Base-by-base conservation (phyloP, 2,113 vertebrate species). In the Rhegmatorhina hoffmannsi region DNA sequence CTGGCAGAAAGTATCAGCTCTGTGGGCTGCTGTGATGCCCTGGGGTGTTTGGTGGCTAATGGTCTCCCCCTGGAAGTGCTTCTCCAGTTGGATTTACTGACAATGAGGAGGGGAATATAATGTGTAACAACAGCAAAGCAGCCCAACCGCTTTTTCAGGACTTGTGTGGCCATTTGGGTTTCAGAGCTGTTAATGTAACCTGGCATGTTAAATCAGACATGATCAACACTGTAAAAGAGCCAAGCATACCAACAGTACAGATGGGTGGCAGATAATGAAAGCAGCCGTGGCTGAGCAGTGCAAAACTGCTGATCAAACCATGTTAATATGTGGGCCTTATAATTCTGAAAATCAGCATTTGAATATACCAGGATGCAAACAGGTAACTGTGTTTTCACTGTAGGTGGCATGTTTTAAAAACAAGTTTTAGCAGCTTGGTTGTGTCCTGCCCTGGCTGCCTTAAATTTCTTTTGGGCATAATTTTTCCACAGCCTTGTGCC, bases 191-290 rank as follows among this genome's bases (percentile, higher is more conserved):
- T 94, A 94, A 94, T 96, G 84, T 89, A 93, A 88, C 84, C 87
- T 91, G 96, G 82, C 89, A 81, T 87, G 93, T 94, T 94, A 93
- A 97, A 96, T 92, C 90, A 96, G 85, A 94, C 84, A 92, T 85
- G 91, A 94, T 92, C 90, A 95, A 87, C 94, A 66, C 91, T 94
- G 93, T 95, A 63, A 91, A 94, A 87, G 87, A 96, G 94, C 95
- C 95, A 94, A 82, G 94, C 90, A 64, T 84, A 90, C 94, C 90
- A 79, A 47, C 78, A 64, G 95, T 94, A 94, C 92, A 93, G 95
- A 96, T 95, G 94, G 92, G 81, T 62, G 73, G 84, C 89, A 93
- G 96, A 87, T 94, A 93, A 92, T 53, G 90, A 87, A 95, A 94
- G 91, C 73, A 81, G 91, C 82, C 83, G 1, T 29, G 72, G 82